These are phyloP conservation scores for Potamarius usumacintae DNA, from an alignment of 2,113 vertebrate species.

Conservation along the genomic window DNA sequence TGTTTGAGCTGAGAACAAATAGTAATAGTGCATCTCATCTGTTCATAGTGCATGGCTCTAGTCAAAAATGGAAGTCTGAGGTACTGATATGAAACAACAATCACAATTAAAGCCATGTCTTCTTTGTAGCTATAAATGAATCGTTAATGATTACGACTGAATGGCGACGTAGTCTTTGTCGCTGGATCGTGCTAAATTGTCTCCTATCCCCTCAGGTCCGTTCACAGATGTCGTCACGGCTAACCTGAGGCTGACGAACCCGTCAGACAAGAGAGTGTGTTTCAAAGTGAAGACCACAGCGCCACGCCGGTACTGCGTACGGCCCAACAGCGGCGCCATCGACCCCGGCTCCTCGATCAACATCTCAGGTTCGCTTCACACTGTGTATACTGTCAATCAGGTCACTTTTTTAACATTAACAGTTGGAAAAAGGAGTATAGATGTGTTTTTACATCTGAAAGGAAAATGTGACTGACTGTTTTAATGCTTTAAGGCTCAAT, in stretches of 20 bases:
- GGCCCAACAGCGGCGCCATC: conserved; percentile 95
- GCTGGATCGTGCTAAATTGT: background rate
- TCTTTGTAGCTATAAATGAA: background rate
- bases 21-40: background rate
- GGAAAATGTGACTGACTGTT: background rate
- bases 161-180: too few relatives aligned
- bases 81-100: background rate
- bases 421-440: background rate
- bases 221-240: conserved; percentile 99
- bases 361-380: conserved; percentile 82
- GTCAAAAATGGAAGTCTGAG: background rate
- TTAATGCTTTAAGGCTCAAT: background rate
- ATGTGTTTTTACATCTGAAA: background rate
- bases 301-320: conserved; percentile 95
- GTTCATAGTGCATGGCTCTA: background rate
- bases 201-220: conserved; percentile 76
- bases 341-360: conserved; percentile 84
- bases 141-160: background rate
- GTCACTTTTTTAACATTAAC: background rate
- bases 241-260: conserved; percentile 94
- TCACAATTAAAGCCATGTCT: background rate
- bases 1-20: background rate
- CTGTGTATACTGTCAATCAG: background rate
- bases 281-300: conserved; percentile 99
- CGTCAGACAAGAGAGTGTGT: conserved; percentile 93